Base-by-base conservation (phyloP, 2,888 invertebrate genomes). In the Apodemia hepburni region DNA sequence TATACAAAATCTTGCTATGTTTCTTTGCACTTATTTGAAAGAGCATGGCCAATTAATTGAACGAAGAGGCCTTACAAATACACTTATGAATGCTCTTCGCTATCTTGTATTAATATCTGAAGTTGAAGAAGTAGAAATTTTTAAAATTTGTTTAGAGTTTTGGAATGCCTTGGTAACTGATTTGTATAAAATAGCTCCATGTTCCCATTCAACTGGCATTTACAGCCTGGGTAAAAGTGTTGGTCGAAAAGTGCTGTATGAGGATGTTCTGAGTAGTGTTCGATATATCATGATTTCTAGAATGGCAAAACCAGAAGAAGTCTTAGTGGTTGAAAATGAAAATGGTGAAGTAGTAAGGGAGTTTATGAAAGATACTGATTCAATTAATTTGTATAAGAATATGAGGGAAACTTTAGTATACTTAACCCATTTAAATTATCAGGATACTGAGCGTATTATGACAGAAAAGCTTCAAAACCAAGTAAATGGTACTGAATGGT, bases 281-380 rank as follows among this genome's bases (percentile, higher is more conserved):
- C 94, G 99, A 57, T 97, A 97, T 78, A 98, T 98, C 59, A 99
- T 99, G 98, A 99, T 99, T 78, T 98, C 98, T 66, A 94, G 99
- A 75, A 99, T 99, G 99, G 99, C 99, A 18, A 99, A 99, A 84
- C 99, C 99, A 0, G 99, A 99, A 87, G 99, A 99, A 92, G 99
- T 99, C 45, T 93, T 99, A 66, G 98, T 99, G 58, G 99, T 99
- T 51, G 99, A 99, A 88, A 99, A 99, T 92, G 99, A 99, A 82
- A 99, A 99, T 86, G 99, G 99, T 51, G 99, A 99, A 92, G 98
- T 99, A 66, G 99, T 99, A 11, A 93, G 99, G 68, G 99, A 99
- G 85, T 99, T 99, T 82, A 99, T 99, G 98, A 99, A 99, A 89
- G 99, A 99, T 86, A 99, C 99, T 47, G 99, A 99, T 92, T 97